phyloP scores from a whole-genome alignment of 2,888 invertebrate genomes.

The Melanostoma scalare region DNA sequence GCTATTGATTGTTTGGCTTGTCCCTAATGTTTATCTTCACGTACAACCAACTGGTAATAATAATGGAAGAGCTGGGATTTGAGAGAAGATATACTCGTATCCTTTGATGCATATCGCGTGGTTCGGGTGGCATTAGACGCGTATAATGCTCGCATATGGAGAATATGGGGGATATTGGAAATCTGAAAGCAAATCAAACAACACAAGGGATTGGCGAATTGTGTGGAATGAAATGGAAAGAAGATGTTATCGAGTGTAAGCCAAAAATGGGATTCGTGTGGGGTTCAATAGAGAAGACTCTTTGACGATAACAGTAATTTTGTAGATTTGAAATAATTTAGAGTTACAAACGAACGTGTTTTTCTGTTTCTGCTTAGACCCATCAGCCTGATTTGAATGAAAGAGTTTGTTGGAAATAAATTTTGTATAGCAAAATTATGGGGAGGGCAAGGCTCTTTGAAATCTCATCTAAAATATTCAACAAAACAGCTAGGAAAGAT shows the following conservation, averaged over 20 bases:
- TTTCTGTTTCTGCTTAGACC: too few species aligned
- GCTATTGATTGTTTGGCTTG: conserved; percentile 62
- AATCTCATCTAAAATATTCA: too few species aligned
- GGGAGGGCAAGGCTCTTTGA: too few species aligned
- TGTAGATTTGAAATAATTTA: too few species aligned
- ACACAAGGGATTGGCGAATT: conserved; percentile 26
- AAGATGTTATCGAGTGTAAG: conserved; percentile 12
- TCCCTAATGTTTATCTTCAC: conserved; percentile 53
- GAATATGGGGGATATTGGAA: neutral
- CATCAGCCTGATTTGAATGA: too few species aligned
- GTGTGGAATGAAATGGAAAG: conserved; percentile 53
- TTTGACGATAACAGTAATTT: too few species aligned
- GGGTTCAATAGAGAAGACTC: neutral
- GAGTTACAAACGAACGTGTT: too few species aligned
- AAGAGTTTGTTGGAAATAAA: too few species aligned
- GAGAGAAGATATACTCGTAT: conserved; percentile 9
- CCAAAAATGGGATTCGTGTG: conserved; percentile 5
- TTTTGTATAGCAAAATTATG: too few species aligned
- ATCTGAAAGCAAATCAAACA: conserved; percentile 20
- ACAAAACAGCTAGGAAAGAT: too few species aligned
- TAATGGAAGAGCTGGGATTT: conserved; percentile 23
- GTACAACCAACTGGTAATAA: conserved; percentile 48
- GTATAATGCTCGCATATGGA: too few species aligned
- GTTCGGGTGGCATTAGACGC: conserved; percentile 1
- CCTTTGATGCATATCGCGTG: conserved; percentile 32